These are phyloP conservation scores for Caretta caretta DNA, from an alignment of 2,113 vertebrate species.

Conservation along the genomic window DNA sequence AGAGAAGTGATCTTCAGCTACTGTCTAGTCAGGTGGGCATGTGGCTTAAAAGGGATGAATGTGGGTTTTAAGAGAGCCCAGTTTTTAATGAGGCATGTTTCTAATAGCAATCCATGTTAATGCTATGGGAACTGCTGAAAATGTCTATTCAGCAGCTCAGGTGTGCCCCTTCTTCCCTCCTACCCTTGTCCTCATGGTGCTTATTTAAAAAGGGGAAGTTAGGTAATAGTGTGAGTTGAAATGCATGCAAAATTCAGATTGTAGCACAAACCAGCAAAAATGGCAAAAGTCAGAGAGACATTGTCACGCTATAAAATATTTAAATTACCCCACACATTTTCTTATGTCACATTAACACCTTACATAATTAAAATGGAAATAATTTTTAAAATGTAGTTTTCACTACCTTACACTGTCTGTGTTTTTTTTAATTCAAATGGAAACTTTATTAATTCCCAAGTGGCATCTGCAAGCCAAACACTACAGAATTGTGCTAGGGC, in stretches of 20 bases:
- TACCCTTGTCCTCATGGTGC: background rate
- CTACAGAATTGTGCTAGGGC: background rate
- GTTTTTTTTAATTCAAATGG: background rate
- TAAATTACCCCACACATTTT: background rate
- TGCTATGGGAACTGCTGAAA: background rate
- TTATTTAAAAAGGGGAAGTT: background rate
- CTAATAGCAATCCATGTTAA: background rate
- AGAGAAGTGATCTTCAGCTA: background rate
- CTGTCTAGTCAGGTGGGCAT: background rate
- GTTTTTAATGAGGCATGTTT: background rate
- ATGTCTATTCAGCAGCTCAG: accelerated
- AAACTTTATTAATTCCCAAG: background rate
- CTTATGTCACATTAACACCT: background rate
- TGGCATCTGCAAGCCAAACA: background rate
- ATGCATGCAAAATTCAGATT: background rate
- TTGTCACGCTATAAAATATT: background rate
- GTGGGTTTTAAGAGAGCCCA: background rate
- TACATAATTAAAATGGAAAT: background rate
- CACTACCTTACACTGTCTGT: background rate
- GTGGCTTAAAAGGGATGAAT: background rate
- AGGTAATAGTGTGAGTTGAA: background rate
- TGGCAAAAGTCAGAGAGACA: background rate
- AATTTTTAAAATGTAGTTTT: background rate
- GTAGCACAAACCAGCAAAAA: background rate
- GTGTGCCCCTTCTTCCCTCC: background rate